Conservation (phyloP, 2,797 vertebrate species). For the Aplochiton taeniatus region DNA sequence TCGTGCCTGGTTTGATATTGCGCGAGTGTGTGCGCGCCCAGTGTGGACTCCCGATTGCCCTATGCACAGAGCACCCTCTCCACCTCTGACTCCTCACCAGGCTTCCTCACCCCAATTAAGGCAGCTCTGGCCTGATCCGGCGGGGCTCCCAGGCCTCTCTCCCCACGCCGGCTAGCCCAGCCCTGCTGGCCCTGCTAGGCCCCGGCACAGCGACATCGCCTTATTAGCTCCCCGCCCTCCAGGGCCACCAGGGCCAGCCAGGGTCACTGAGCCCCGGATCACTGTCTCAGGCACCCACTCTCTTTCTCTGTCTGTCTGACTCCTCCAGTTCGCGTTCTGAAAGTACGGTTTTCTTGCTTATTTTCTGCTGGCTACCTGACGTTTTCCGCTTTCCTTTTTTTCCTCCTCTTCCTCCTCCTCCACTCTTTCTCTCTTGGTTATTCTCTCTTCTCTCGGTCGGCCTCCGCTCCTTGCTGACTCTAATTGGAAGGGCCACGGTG, state of each 20-base stretch:
- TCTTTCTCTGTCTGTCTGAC: constrained; percentile 5
- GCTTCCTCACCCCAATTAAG: constrained; percentile 20
- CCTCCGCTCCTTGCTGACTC: too few relatives aligned
- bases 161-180: constrained; percentile 12
- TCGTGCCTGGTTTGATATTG: background rate
- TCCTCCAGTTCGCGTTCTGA: background rate
- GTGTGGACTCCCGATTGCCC: background rate
- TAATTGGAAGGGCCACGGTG: too few relatives aligned
- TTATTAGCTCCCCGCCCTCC: constrained; percentile 4
- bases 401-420: too few relatives aligned
- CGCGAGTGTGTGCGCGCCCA: background rate
- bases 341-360: background rate
- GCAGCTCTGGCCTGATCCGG: constrained; percentile 14
- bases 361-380: constrained; percentile 1
- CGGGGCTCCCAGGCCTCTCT: constrained; percentile 9
- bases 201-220: background rate
- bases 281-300: background rate
- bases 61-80: background rate
- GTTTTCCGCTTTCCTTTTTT: too few relatives aligned
- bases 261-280: constrained; percentile 9
- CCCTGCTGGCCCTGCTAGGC: background rate
- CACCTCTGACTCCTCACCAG: constrained; percentile 3
- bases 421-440: background rate
- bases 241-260: constrained; percentile 2
- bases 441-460: too few relatives aligned